Percentiles rank a stretch among this genome's conserved stretches.
These are phyloP conservation scores for Cyclina sinensis DNA, from an alignment of 1,140 invertebrate species.

Conservation along the genomic window DNA sequence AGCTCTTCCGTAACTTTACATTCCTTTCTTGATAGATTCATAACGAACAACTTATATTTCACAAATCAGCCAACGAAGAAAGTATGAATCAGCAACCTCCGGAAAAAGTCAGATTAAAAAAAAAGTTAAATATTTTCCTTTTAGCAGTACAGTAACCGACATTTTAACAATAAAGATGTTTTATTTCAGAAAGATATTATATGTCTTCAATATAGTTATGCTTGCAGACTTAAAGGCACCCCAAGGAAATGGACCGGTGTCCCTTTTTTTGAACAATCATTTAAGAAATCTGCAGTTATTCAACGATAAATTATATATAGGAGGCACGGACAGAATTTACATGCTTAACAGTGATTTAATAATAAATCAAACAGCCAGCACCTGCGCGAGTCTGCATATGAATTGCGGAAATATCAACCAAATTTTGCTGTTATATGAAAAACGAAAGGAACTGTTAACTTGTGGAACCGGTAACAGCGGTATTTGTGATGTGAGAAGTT, in stretches of 20 bases:
- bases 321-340: background rate
- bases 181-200: too few relatives aligned
- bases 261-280: background rate
- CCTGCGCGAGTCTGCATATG: background rate
- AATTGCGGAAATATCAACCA: conserved; percentile 1
- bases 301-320: conserved; percentile 18
- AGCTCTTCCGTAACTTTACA: too few relatives aligned
- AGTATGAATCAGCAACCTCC: too few relatives aligned
- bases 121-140: too few relatives aligned
- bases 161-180: too few relatives aligned
- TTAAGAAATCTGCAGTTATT: background rate
- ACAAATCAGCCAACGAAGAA: too few relatives aligned
- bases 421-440: background rate
- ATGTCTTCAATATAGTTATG: too few relatives aligned
- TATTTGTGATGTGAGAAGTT: background rate
- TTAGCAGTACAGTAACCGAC: too few relatives aligned
- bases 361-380: background rate
- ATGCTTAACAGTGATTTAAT: background rate
- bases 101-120: too few relatives aligned
- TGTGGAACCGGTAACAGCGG: conserved; percentile 28
- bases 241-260: background rate
- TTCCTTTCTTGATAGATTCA: too few relatives aligned
- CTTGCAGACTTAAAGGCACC: background rate
- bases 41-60: too few relatives aligned
- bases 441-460: background rate